Evolutionary conservation across 2,113 vertebrate species (phyloP).

Genomic region (Sterna hirundo): DNA sequence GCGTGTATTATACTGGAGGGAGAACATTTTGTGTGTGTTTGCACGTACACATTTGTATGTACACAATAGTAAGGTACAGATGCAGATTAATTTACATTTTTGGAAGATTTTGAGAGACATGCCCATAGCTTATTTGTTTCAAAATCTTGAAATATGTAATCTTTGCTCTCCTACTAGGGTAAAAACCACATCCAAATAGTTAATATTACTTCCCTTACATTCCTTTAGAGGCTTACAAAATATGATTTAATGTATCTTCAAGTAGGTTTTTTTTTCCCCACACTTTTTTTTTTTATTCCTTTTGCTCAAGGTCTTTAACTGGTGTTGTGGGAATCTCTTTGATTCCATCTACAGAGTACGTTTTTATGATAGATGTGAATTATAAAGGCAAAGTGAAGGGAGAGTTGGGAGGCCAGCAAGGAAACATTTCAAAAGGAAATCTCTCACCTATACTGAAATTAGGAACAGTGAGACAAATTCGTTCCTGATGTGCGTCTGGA

Average conservation of each 20-base stretch:
- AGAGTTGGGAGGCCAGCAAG: constrained; percentile 1
- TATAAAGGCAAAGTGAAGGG: background rate
- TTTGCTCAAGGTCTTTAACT: background rate
- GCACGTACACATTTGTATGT: background rate
- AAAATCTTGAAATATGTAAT: constrained; percentile 1
- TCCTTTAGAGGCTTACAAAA: constrained; percentile 37
- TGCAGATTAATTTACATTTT: background rate
- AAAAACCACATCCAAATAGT: constrained; percentile 3
- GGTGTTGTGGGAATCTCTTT: background rate
- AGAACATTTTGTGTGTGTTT: background rate
- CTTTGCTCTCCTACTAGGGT: background rate
- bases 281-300: background rate
- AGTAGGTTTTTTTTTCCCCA: background rate
- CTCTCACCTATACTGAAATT: constrained; percentile 49
- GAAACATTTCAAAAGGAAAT: constrained; percentile 29
- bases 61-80: background rate
- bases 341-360: background rate
- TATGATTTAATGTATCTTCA: background rate
- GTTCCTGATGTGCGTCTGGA: constrained; percentile 57
- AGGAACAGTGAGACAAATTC: constrained; percentile 31
- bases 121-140: background rate
- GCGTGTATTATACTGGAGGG: background rate
- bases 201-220: constrained; percentile 14
- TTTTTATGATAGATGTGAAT: background rate
- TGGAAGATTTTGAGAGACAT: background rate